phyloP scores from a whole-genome alignment of 92 coral and sea anemone genomes.

The Chrysogorgia sp. region DNA sequence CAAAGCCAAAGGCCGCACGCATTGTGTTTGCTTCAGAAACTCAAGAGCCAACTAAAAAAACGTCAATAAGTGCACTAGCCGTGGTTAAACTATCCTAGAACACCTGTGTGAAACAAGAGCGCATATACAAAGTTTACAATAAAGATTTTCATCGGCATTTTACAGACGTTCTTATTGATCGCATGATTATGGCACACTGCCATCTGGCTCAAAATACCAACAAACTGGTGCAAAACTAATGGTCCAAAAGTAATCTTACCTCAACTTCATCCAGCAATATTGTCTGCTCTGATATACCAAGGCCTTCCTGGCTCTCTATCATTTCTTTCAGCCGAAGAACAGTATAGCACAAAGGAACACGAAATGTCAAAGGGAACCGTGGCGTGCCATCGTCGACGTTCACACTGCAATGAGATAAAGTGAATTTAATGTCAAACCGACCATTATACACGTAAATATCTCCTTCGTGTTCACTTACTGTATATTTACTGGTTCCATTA shows the following conservation, averaged over 20 bases:
- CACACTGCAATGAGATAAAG: constrained; percentile 63
- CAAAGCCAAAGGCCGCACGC: constrained; percentile 1
- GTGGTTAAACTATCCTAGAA: no score
- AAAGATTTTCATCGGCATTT: background rate
- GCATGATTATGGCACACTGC: constrained; percentile 11
- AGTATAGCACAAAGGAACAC: constrained; percentile 82
- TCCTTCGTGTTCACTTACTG: constrained; percentile 67
- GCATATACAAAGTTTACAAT: background rate
- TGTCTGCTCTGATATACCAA: constrained; percentile 90
- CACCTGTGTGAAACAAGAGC: background rate
- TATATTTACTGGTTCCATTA: constrained; percentile 80
- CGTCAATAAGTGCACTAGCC: no score
- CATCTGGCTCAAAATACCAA: constrained; percentile 2
- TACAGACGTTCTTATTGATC: background rate
- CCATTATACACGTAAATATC: background rate
- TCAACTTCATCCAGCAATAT: constrained; percentile 84
- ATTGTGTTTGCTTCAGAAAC: background rate
- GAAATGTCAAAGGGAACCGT: constrained; percentile 86
- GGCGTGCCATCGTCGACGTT: constrained; percentile 99
- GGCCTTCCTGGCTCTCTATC: constrained; percentile 98
- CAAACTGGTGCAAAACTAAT: background rate
- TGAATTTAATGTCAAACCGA: constrained; percentile 3
- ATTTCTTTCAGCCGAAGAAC: constrained; percentile 90
- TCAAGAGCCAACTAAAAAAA: no score
- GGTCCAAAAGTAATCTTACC: constrained; percentile 62